phyloP scores from a whole-genome alignment of 2,888 invertebrate genomes.

The Ferdinandea cuprea region DNA sequence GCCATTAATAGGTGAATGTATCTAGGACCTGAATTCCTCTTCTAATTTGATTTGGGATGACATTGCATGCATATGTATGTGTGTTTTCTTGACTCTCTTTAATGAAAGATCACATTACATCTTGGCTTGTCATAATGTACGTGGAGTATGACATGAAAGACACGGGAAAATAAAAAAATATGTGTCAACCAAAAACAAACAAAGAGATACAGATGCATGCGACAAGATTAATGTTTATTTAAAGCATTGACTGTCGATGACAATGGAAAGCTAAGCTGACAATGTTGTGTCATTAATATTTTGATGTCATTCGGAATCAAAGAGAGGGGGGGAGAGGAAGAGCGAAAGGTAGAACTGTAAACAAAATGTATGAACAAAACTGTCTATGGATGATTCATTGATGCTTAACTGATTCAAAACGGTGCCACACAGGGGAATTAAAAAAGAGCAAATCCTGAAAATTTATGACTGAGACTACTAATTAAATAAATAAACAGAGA shows the following conservation, averaged over 20 bases:
- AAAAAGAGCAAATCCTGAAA: slow-evolving; percentile 39
- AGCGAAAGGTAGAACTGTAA: not conserved
- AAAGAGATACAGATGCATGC: slow-evolving; percentile 50
- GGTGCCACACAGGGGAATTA: not conserved
- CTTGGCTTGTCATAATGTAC: slow-evolving; percentile 26
- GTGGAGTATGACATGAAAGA: not conserved
- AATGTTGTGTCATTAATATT: slow-evolving; percentile 65
- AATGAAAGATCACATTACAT: slow-evolving; percentile 52
- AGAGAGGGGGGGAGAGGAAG: not conserved
- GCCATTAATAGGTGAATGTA: slow-evolving; percentile 15
- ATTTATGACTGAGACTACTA: slow-evolving; percentile 69
- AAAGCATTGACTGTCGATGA: slow-evolving; percentile 62
- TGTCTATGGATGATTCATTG: slow-evolving; percentile 18
- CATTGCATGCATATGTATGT: slow-evolving; percentile 12
- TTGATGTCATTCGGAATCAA: slow-evolving; percentile 49
- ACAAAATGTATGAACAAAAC: slow-evolving; percentile 30
- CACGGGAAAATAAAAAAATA: slow-evolving; percentile 1
- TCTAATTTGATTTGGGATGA: slow-evolving; percentile 17
- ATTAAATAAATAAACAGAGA: slow-evolving; percentile 64
- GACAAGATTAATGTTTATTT: slow-evolving; percentile 72
- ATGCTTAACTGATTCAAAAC: slow-evolving; percentile 1
- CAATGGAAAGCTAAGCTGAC: slow-evolving; percentile 52
- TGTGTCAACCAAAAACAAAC: slow-evolving; percentile 49
- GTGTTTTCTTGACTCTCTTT: not conserved
- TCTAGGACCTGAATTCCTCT: slow-evolving; percentile 5